phyloP scores from a whole-genome alignment of 1,140 invertebrate species.

The Drosophila ambigua region DNA sequence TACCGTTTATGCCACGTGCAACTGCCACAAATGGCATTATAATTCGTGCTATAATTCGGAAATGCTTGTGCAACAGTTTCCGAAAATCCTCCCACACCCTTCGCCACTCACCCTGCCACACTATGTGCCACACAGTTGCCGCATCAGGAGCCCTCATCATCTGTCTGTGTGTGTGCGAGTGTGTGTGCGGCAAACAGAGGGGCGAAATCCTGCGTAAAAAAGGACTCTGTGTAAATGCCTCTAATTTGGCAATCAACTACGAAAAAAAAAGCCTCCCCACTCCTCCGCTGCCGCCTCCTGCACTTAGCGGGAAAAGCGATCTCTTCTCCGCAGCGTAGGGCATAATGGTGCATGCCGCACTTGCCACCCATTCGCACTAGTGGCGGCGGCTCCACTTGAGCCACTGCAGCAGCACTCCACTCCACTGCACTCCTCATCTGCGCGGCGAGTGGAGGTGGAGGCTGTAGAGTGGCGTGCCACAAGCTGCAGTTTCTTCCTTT shows the following conservation, averaged over 20 bases:
- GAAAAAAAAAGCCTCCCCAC: constrained; percentile 13
- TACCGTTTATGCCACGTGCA: constrained; percentile 22
- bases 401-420: constrained; percentile 1
- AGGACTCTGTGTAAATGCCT: constrained; percentile 61
- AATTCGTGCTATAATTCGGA: constrained; percentile 62
- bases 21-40: constrained; percentile 63
- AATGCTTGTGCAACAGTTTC: no score
- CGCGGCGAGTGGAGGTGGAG: background rate
- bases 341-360: constrained; percentile 49
- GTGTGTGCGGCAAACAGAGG: constrained; percentile 28
- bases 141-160: constrained; percentile 30
- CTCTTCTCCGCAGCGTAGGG: no score
- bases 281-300: constrained; percentile 21
- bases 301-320: constrained; percentile 10
- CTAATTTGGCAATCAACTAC: constrained; percentile 75
- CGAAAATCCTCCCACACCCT: no score
- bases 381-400: no score
- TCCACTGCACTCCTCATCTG: constrained; percentile 41
- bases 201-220: constrained; percentile 63
- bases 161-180: constrained; percentile 3
- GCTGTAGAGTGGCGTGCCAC: constrained; percentile 11
- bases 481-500: constrained; percentile 63
- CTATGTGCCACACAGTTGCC: background rate
- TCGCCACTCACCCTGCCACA: no score
- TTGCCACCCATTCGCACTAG: constrained; percentile 14